These are phyloP conservation scores for Drosophila tsacasi DNA, from an alignment of 1,140 invertebrate species.

Conservation along the genomic window DNA sequence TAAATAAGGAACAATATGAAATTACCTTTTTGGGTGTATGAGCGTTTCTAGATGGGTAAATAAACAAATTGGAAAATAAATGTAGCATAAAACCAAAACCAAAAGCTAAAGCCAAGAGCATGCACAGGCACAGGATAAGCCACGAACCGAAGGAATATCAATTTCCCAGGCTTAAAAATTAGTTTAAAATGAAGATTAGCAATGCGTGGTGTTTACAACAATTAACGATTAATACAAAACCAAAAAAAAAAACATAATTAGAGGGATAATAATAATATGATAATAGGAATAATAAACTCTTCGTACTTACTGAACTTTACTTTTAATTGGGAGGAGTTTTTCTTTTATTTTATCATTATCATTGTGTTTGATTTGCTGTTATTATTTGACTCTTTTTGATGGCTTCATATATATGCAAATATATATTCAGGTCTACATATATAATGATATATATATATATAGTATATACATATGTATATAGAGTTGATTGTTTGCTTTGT, in stretches of 20 bases:
- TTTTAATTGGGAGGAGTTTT: constrained; percentile 63
- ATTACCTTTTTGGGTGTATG: constrained; percentile 27
- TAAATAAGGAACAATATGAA: constrained; percentile 6
- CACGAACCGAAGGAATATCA: neutral
- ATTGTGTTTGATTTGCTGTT: constrained; percentile 32
- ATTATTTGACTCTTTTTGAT: constrained; percentile 26
- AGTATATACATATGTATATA: constrained; percentile 32
- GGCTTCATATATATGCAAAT: constrained; percentile 36
- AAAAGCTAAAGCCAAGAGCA: neutral
- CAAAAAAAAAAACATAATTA: constrained; percentile 44
- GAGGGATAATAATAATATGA: constrained; percentile 39
- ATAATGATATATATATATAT: constrained; percentile 15
- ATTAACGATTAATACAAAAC: constrained; percentile 27
- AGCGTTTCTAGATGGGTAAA: constrained; percentile 31
- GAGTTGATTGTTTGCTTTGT: constrained; percentile 57
- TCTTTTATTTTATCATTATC: constrained; percentile 29
- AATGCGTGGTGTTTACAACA: constrained; percentile 27
- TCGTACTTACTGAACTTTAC: constrained; percentile 80
- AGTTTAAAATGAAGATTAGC: constrained; percentile 34
- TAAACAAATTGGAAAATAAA: constrained; percentile 23
- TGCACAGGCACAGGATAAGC: constrained; percentile 2
- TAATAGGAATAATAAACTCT: constrained; percentile 52
- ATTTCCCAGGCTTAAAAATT: neutral
- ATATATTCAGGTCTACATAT: constrained; percentile 34
- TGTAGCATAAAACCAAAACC: neutral